Base-by-base conservation (phyloP, 2,113 vertebrate genomes). In the Sigmodon hispidus region DNA sequence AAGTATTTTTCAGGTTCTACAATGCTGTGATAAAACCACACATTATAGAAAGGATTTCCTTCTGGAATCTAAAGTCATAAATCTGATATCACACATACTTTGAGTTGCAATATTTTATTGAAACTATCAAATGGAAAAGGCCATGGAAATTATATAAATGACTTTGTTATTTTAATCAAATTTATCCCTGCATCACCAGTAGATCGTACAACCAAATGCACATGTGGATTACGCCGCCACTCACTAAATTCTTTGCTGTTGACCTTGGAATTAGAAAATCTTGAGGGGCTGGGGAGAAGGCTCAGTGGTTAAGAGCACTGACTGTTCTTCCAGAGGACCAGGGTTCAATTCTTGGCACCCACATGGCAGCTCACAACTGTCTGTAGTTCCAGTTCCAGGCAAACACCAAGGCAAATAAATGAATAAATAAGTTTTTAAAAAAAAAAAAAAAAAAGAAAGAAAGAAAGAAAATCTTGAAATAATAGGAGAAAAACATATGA, bases 391-490 rank as follows among this genome's bases (percentile, higher is more conserved):
- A n/a, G n/a, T n/a, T n/a, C n/a, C n/a, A n/a, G n/a, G n/a, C n/a
- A n/a, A n/a, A n/a, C n/a, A n/a, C n/a, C n/a, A n/a, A n/a, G n/a
- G n/a, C n/a, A n/a, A n/a, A n/a, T n/a, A n/a, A n/a, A n/a, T n/a
- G n/a, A n/a, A n/a, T n/a, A n/a, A n/a, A n/a, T n/a, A n/a, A n/a
- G n/a, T n/a, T n/a, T n/a, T n/a, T n/a, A n/a, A n/a, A n/a, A n/a
- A n/a, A n/a, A n/a, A n/a, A n/a, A n/a, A n/a, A n/a, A n/a, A n/a
- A n/a, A n/a, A n/a, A n/a, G n/a, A n/a, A n/a, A n/a, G n/a, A n/a
- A n/a, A n/a, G n/a, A n/a, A n/a, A 87, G 48, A 81, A 43, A 93
- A 93, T 55, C 57, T 89, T 80, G 69, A 81, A 93, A 76, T 63
- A 24, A 36, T 36, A 69, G 72, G 5, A 45, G 70, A 67, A 65